Base-by-base conservation (phyloP, 2,888 invertebrate species). In the Panzeria rudis region DNA sequence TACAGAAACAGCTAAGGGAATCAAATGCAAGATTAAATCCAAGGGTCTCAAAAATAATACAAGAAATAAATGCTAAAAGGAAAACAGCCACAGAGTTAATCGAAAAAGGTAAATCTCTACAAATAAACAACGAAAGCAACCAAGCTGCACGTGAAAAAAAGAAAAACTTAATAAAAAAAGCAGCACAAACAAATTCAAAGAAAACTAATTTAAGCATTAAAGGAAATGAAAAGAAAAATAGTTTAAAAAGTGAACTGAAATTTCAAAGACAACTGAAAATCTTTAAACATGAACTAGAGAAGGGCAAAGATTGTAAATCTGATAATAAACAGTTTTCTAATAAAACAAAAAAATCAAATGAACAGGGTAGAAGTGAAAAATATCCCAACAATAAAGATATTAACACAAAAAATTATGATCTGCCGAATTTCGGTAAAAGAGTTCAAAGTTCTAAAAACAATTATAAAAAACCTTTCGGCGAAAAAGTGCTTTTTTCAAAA, bases 1-100 rank as follows among this genome's bases (percentile, higher is more conserved):
- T 9, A 9, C 38, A 68, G 25, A 17, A 44, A 20, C 41, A 64
- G 35, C 17, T 9, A 29, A 17, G 7, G 1, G 5, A 54, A 32
- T 68, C 9, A 50, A 50, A 62, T 35, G 52, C 66, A 66, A 59
- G 25, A 41, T 73, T 81, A 23, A 3, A 32, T 54, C 15, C 20
- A 3, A 47, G 17, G 11, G 29, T 15, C 29, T n/a, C 35, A n/a
- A 64, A 80, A 56, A 50, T 50, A 62, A 32, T 41, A 25, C 61
- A 47, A n/a, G 35, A 41, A 66, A 66, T 68, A 38, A 54, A 54
- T 44, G 25, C 23, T n/a, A 29, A 38, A 38, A 62, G 47, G 5
- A 3, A n/a, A 38, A 7, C 62, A 38, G 3, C 5, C 17, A 8
- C 23, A 17, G 15, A 35, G 4, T 54, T 62, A 75, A 62, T 62